These are phyloP conservation scores for Zeugodacus cucurbitae DNA, from an alignment of 1,140 invertebrate genomes.

Conservation along the genomic window DNA sequence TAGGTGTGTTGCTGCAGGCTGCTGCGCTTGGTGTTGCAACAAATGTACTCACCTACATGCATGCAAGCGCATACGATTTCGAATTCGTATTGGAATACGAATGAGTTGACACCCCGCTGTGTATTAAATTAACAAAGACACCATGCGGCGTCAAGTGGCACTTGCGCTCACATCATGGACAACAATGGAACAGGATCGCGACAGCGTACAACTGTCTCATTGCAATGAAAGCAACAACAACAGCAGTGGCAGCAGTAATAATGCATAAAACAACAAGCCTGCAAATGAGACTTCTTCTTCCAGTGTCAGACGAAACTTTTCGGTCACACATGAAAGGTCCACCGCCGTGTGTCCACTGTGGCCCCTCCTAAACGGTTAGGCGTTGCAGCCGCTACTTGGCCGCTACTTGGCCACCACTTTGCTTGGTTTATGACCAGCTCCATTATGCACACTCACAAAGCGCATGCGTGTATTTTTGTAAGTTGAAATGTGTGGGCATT, in stretches of 20 bases:
- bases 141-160: conserved; percentile 46
- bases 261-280: neutral
- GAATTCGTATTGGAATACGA: neutral
- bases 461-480: neutral
- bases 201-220: conserved; percentile 1
- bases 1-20: neutral
- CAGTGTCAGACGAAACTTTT: neutral
- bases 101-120: conserved; percentile 42
- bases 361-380: neutral
- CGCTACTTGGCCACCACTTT: neutral
- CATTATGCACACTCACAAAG: neutral
- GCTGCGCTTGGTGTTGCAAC: neutral
- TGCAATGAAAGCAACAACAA: neutral
- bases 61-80: neutral
- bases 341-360: neutral
- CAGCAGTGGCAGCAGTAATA: neutral
- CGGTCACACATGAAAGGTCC: conserved; percentile 4
- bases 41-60: neutral
- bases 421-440: neutral
- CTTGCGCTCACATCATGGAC: conserved; percentile 42
- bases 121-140: conserved; percentile 50
- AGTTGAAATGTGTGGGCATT: neutral
- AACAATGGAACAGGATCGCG: neutral
- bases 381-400: neutral
- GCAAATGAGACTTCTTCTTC: neutral